Evolutionary conservation across 2,113 vertebrate species (phyloP).

Genomic region (Podarcis muralis): DNA sequence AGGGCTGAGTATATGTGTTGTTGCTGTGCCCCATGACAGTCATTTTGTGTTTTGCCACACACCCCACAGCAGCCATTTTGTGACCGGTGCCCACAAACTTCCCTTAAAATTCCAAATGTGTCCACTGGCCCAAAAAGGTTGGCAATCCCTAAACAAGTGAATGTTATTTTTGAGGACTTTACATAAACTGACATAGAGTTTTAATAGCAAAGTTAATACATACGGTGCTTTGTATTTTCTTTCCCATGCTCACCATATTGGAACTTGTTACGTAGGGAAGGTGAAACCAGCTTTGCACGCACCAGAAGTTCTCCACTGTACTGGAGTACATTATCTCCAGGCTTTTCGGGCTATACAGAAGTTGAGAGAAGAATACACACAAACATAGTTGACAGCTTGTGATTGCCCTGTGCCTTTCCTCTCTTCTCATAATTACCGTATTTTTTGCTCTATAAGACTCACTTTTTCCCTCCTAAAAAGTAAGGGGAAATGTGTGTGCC

Average conservation of each 20-base stretch:
- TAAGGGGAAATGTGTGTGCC: too few relatives aligned
- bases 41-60: too few relatives aligned
- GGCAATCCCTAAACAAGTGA: background rate
- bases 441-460: too few relatives aligned
- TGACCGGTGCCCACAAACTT: too few relatives aligned
- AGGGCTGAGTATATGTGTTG: too few relatives aligned
- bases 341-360: slow-evolving; percentile 61
- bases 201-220: background rate
- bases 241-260: slow-evolving; percentile 22
- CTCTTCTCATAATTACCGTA: background rate
- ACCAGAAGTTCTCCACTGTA: slow-evolving; percentile 63
- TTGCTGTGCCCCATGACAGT: too few relatives aligned
- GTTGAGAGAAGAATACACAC: slow-evolving; percentile 25
- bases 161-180: background rate
- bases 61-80: too few relatives aligned
- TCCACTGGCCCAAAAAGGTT: too few relatives aligned
- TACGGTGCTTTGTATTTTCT: slow-evolving; percentile 56
- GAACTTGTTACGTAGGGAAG: slow-evolving; percentile 38
- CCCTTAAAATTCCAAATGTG: too few relatives aligned
- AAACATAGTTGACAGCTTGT: background rate
- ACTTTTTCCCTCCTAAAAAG: too few relatives aligned
- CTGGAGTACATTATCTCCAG: slow-evolving; percentile 47
- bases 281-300: slow-evolving; percentile 67
- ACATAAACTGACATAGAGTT: background rate
- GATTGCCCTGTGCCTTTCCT: background rate